Evolutionary conservation across 2,113 vertebrate genomes (phyloP).

Genomic region (Macaca mulatta): DNA sequence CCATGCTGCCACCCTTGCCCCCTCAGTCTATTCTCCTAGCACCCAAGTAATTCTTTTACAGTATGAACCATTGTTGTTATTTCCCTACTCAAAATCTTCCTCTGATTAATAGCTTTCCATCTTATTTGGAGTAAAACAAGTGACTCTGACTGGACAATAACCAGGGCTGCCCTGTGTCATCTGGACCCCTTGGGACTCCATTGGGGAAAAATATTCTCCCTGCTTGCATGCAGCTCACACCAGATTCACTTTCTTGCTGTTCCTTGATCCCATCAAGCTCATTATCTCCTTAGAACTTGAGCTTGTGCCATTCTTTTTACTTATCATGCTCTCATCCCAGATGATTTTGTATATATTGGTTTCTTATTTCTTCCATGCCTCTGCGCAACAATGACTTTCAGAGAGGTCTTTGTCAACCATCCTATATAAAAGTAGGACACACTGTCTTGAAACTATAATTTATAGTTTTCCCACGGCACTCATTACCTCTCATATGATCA

Average conservation of each 20-base stretch:
- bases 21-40: background rate
- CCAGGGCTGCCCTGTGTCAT: background rate
- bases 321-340: background rate
- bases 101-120: background rate
- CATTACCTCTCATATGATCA: background rate
- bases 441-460: background rate
- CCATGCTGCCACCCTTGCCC: background rate
- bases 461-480: background rate
- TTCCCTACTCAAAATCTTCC: background rate
- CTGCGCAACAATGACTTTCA: background rate
- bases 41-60: background rate
- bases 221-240: background rate
- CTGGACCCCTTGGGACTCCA: background rate
- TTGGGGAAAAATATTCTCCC: accelerated
- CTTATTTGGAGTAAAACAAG: background rate
- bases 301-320: background rate
- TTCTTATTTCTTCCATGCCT: background rate
- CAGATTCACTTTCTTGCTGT: background rate
- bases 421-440: background rate
- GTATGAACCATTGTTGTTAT: background rate
- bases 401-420: background rate
- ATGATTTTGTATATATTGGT: background rate
- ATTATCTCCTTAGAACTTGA: background rate
- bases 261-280: background rate
- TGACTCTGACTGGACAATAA: background rate